These are phyloP conservation scores for Gadus macrocephalus DNA, from an alignment of 2,113 vertebrate species.

Conservation along the genomic window DNA sequence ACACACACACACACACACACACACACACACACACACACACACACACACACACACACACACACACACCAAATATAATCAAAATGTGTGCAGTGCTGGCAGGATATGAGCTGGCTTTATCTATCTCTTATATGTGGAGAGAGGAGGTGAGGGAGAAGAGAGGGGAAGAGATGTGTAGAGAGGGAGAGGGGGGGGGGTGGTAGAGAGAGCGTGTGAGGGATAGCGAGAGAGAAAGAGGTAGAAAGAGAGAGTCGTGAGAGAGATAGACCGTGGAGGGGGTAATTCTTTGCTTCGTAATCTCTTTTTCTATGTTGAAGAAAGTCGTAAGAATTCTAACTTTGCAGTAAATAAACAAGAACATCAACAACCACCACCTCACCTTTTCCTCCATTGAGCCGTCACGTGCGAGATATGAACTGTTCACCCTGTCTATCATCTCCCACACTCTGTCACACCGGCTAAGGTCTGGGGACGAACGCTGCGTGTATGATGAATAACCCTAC, in stretches of 20 bases:
- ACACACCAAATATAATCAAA: neutral
- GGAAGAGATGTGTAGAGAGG: neutral
- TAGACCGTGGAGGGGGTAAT: neutral
- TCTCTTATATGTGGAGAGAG: neutral
- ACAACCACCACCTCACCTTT: no score
- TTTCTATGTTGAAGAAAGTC: no score
- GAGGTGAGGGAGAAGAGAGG: neutral
- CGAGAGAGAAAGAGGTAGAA: neutral
- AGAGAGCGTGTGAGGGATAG: neutral
- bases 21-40: no score
- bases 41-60: no score
- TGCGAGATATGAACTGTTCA: slow-evolving; percentile 5
- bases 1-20: no score
- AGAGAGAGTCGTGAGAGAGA: neutral
- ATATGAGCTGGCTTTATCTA: slow-evolving; percentile 6
- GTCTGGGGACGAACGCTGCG: no score
- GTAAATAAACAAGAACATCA: no score
- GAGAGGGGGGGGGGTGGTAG: neutral
- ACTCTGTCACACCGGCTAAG: slow-evolving; percentile 9
- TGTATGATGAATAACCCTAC: no score
- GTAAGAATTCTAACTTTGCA: no score
- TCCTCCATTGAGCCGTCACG: no score
- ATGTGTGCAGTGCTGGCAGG: slow-evolving; percentile 13
- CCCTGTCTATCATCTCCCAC: slow-evolving; percentile 28
- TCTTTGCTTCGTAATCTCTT: no score